Evolutionary conservation across 2,888 invertebrate genomes (phyloP).

Genomic region (Pterobdella sp.): DNA sequence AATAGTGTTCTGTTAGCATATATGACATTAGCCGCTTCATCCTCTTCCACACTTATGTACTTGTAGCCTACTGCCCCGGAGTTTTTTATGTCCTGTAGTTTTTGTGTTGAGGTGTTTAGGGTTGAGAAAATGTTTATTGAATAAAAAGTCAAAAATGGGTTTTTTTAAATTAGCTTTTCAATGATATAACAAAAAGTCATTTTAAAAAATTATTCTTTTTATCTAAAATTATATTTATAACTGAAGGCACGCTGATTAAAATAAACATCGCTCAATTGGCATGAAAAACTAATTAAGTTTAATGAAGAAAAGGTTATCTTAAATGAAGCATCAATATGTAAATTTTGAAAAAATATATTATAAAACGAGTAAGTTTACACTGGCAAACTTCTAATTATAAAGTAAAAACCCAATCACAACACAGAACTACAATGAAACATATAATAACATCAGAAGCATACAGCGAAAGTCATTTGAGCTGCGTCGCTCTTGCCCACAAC

Average conservation of each 20-base stretch:
- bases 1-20: conserved; percentile 83
- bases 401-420: neutral
- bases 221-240: neutral
- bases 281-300: neutral
- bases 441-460: too few relatives aligned
- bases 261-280: neutral
- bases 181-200: neutral
- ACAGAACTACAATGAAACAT: too few relatives aligned
- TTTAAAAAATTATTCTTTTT: neutral
- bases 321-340: too few relatives aligned
- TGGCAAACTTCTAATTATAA: neutral
- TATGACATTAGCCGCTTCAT: conserved; percentile 79
- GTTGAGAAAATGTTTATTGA: neutral
- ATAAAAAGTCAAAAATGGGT: neutral
- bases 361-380: neutral
- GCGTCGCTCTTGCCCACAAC: conserved; percentile 75
- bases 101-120: neutral
- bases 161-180: neutral
- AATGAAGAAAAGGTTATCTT: too few relatives aligned
- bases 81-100: conserved; percentile 69
- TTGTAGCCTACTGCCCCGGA: conserved; percentile 83
- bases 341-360: too few relatives aligned
- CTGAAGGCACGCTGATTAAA: neutral
- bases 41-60: conserved; percentile 80
- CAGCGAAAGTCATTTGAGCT: conserved; percentile 67